These are phyloP conservation scores for Lasioglossum vierecki DNA, from an alignment of 2,888 invertebrate species.

Conservation along the genomic window DNA sequence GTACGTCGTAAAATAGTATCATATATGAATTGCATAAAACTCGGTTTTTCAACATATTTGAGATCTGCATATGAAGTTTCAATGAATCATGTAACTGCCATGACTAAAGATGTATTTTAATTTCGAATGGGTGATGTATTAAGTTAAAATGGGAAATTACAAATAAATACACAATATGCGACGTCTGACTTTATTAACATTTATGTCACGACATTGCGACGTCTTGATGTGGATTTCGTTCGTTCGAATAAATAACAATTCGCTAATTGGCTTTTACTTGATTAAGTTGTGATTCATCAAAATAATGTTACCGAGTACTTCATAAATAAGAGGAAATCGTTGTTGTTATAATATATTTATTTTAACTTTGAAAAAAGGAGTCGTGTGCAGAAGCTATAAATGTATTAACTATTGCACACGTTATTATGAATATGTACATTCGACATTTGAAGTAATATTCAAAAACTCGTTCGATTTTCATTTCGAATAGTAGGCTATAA, in stretches of 20 bases:
- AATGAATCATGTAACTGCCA: constrained; percentile 78
- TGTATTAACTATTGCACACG: constrained; percentile 30
- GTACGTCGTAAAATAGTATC: constrained; percentile 64
- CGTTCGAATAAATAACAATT: constrained; percentile 57
- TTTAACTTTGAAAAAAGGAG: constrained; percentile 51
- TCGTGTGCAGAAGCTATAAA: constrained; percentile 18
- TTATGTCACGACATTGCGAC: constrained; percentile 45
- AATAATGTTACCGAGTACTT: constrained; percentile 57
- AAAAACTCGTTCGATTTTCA: constrained; percentile 52
- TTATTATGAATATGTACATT: constrained; percentile 24
- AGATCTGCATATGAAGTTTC: constrained; percentile 70
- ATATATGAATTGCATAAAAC: constrained; percentile 69
- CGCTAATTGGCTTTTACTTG: constrained; percentile 29
- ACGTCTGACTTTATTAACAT: constrained; percentile 70
- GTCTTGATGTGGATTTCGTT: constrained; percentile 55
- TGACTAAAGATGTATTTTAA: constrained; percentile 78
- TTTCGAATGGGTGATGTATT: constrained; percentile 75
- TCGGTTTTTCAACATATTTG: constrained; percentile 70
- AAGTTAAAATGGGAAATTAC: constrained; percentile 68
- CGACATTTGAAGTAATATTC: constrained; percentile 32
- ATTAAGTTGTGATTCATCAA: constrained; percentile 46
- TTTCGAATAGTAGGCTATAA: constrained; percentile 47
- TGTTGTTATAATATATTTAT: constrained; percentile 67
- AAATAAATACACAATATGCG: constrained; percentile 74
- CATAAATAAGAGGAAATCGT: constrained; percentile 60